phyloP scores from a whole-genome alignment of 2,113 vertebrate species.

The Halichoeres trimaculatus region DNA sequence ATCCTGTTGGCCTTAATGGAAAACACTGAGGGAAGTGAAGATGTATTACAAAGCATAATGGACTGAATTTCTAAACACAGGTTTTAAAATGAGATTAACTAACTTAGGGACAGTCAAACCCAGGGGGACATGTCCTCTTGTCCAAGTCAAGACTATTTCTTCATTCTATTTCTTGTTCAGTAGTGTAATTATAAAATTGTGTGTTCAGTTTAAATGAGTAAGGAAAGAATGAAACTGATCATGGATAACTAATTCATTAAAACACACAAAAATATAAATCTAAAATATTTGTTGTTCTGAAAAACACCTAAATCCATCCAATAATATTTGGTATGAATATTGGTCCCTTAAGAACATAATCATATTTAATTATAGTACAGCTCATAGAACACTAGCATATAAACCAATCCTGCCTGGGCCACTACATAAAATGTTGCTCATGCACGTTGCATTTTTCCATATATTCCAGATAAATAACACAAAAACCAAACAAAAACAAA shows the following conservation, averaged over 20 bases:
- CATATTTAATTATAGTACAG: neutral
- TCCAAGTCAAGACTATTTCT: slow-evolving; percentile 33
- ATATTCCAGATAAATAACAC: slow-evolving; percentile 56
- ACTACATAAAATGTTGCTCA: slow-evolving; percentile 35
- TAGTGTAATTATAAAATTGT: slow-evolving; percentile 14
- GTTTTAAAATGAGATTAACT: slow-evolving; percentile 66
- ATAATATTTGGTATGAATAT: too few species aligned
- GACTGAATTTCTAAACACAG: slow-evolving; percentile 60
- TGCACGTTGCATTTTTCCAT: slow-evolving; percentile 55
- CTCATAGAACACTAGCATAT: too few species aligned
- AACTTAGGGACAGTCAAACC: slow-evolving; percentile 67
- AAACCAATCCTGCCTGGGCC: slow-evolving; percentile 1
- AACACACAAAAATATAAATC: neutral
- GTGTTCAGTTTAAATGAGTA: too few species aligned
- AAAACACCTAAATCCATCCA: too few species aligned
- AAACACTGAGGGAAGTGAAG: slow-evolving; percentile 59
- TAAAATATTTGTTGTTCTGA: too few species aligned
- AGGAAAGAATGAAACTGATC: neutral
- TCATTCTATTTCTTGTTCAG: neutral
- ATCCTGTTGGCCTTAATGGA: slow-evolving; percentile 62
- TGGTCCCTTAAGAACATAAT: neutral
- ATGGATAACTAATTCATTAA: neutral
- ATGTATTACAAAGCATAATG: slow-evolving; percentile 50
- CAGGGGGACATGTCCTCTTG: slow-evolving; percentile 45
- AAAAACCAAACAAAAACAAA: slow-evolving; percentile 68